Conservation (phyloP, 2,888 invertebrate genomes). For the Trachelus iudaicus region DNA sequence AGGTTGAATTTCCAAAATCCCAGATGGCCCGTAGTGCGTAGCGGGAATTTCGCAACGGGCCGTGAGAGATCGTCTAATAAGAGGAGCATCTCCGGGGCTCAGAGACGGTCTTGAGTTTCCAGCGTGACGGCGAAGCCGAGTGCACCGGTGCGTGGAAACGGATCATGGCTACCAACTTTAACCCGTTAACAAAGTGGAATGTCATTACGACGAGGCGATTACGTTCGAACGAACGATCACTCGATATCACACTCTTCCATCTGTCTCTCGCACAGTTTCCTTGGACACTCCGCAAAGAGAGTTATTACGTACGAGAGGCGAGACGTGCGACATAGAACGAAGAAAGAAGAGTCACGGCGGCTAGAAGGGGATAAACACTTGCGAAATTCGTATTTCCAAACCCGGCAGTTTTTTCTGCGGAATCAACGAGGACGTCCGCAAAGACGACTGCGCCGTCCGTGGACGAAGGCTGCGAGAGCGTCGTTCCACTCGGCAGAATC, state of each 20-base stretch:
- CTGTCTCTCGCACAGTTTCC: no score
- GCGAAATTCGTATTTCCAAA: no score
- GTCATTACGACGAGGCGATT: slow-evolving; percentile 40
- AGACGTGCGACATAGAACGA: no score
- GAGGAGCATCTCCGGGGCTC: slow-evolving; percentile 15
- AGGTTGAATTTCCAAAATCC: slow-evolving; percentile 31
- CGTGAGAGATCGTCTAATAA: slow-evolving; percentile 26
- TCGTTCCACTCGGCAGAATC: slow-evolving; percentile 21
- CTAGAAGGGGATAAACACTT: no score
- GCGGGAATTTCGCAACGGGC: slow-evolving; percentile 28
- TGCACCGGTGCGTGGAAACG: slow-evolving; percentile 62
- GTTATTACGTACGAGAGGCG: no score
- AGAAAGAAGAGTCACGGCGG: no score
- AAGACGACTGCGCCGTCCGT: background rate
- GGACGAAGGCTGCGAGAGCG: slow-evolving; percentile 26
- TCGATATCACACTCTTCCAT: no score
- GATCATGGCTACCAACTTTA: slow-evolving; percentile 62
- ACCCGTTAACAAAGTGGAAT: slow-evolving; percentile 54
- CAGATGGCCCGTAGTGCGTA: slow-evolving; percentile 47
- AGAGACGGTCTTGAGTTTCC: slow-evolving; percentile 39
- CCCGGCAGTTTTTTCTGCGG: no score
- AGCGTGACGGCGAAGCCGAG: slow-evolving; percentile 39
- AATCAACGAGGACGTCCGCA: background rate
- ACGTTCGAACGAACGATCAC: slow-evolving; percentile 10
- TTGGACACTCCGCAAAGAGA: no score